These are phyloP conservation scores for Philopotamus ludificatus DNA, from an alignment of 1,140 invertebrate species.

Conservation along the genomic window DNA sequence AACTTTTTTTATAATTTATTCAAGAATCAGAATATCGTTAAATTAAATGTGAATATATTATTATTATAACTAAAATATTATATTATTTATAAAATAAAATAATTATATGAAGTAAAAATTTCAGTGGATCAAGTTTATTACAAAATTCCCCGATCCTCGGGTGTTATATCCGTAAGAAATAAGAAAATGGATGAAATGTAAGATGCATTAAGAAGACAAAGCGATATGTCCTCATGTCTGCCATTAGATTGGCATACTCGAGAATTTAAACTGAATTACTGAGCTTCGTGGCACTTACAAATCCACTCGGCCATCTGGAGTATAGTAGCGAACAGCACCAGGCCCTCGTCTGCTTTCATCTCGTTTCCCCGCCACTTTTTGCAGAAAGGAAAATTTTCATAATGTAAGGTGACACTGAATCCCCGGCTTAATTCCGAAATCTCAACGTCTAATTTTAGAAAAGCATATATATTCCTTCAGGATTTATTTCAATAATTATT, in stretches of 20 bases:
- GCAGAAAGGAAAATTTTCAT: no score
- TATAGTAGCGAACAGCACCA: background rate
- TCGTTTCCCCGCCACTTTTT: background rate
- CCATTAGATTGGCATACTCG: background rate
- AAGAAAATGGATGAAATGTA: background rate
- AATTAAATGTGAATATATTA: no score
- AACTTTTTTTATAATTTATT: no score
- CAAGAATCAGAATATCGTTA: no score
- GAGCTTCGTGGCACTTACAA: background rate
- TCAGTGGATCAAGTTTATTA: no score
- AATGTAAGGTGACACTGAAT: no score
- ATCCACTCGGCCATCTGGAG: background rate
- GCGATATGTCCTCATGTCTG: background rate
- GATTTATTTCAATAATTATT: background rate
- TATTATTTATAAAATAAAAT: no score
- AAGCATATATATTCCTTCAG: background rate
- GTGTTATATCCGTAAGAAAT: no score
- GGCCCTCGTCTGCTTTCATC: slow-evolving; percentile 12
- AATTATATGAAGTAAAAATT: no score
- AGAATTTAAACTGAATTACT: background rate
- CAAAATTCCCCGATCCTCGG: no score
- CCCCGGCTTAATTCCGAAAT: no score
- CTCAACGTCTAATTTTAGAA: background rate
- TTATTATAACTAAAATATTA: no score
- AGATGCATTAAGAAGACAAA: background rate